Evolutionary conservation across 2,113 vertebrate genomes (phyloP).

Genomic region (Apodemus speciosus): DNA sequence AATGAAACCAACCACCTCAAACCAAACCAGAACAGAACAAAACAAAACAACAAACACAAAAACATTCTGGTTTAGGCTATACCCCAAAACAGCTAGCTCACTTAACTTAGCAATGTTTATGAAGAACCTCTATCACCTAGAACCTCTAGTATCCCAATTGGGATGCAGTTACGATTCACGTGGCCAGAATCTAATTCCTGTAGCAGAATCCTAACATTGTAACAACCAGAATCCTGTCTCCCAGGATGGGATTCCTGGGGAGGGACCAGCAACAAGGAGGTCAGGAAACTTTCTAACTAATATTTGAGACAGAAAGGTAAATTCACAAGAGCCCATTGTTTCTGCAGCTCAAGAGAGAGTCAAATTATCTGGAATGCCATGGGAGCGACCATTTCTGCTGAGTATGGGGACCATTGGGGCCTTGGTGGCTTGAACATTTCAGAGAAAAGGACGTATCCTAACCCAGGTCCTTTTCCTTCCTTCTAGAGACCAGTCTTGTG

Average conservation of each 20-base stretch:
- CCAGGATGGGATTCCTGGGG: background rate
- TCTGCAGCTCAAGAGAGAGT: slow-evolving; percentile 1
- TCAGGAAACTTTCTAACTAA: slow-evolving; percentile 31
- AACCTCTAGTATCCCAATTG: background rate
- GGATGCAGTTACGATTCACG: background rate
- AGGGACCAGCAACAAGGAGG: background rate
- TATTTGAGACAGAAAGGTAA: background rate
- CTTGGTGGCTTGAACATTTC: slow-evolving; percentile 16
- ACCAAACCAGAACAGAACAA: background rate
- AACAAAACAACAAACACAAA: background rate
- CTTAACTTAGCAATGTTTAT: slow-evolving; percentile 13
- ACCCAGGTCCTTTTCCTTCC: background rate
- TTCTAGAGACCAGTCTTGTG: background rate
- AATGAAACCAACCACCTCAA: background rate
- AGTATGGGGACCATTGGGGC: background rate
- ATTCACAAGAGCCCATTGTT: background rate
- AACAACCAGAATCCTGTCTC: slow-evolving; percentile 15
- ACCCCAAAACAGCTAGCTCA: background rate
- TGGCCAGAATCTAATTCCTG: background rate
- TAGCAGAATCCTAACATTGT: background rate
- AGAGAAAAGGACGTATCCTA: background rate
- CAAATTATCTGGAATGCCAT: background rate
- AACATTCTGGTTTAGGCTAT: background rate
- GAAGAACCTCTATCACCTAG: background rate
- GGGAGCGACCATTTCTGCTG: background rate